Evolutionary conservation across 2,888 invertebrate genomes (phyloP), one percentile per base, ranked within the genome.

Genomic region (Catocala sponsa): DNA sequence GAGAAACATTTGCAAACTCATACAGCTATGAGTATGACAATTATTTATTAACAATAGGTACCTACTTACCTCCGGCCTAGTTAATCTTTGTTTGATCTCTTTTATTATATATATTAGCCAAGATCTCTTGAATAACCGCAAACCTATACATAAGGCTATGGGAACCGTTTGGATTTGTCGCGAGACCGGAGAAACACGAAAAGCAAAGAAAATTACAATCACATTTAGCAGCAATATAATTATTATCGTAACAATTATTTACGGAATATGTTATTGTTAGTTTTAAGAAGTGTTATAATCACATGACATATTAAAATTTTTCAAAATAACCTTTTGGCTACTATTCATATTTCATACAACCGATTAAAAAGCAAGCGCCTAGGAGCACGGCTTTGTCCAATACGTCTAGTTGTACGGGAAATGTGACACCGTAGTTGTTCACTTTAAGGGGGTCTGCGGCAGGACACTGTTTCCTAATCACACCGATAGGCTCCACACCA

Each of bases 311-410:
- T 38, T 25, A 25, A 35, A 35, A 35, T 5, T 35, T 35, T 6
- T 2, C 7, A 7, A 35, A 38, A 46, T 6, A n/a, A 2, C 15
- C 4, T 32, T 33, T 5, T 6, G 10, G 0, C 7, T 13, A 25
- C 5, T 13, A 4, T 38, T 53, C 70, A 68, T 75, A 81, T 69
- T 82, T 84, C 48, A 81, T 69, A 68, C 71, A 83, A 33, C 81
- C 81, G 41, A 88, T 85, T 33, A 89, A 64, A 65, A 88, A 87
- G 52, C 88, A 83, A 4, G 89, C 88, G 11, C 88, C 89, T 0
- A 90, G 64, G 13, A 90, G 52, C 15, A 84, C 79, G 0, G 85
- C 82, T 65, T 89, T 90, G n/a, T 81, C 73, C 32, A 66, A 66
- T 0, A 86, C 68, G 41, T 81, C 75, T 69, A 85, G 74, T 7